Base-by-base conservation (phyloP, 2,113 vertebrate species). In the Melanotaenia duboulayi region DNA sequence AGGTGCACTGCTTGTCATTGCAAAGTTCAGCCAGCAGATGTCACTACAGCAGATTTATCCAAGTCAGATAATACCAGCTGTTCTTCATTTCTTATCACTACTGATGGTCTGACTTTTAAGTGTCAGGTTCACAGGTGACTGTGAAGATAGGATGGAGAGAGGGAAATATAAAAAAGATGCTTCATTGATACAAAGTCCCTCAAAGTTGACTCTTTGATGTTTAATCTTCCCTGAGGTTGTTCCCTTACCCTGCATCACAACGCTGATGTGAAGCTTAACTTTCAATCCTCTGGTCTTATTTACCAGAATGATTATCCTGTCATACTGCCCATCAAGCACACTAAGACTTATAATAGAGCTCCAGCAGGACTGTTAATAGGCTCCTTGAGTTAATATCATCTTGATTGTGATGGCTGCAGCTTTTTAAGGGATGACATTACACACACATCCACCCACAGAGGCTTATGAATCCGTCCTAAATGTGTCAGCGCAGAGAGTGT, bases 1-100 rank as follows among this genome's bases (percentile, higher is more conserved):
- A 67, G 48, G 64, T 59, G 55, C 55, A 14, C 25, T 58, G n/a
- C 4, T 12, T 74, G 76, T 72, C 16, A 19, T 91, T 62, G 14
- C 86, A 61, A 61, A 5, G 16, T 85, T 79, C 79, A 55, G 62
- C 69, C 92, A 90, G 81, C 76, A 92, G 92, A 69, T 86, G 90
- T 81, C 90, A 67, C 83, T 82, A 28, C 24, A 22, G 16, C 62
- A 76, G 59, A 13, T 12, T 11, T 65, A 57, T 22, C n/a, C 2
- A 17, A 17, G 17, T 56, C 22, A 19, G 10, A 19, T 70, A 2
- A n/a, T 4, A 20, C n/a, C 1, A 25, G 32, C 46, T 37, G 11
- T 64, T 76, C n/a, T 13, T 59, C 11, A 7, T 76, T 65, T 65
- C 22, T 60, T 59, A 42, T 46, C 49, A 6, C 55, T 42, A 39